Conservation (phyloP, 2,888 invertebrate species). For the Polydesmus complanatus region DNA sequence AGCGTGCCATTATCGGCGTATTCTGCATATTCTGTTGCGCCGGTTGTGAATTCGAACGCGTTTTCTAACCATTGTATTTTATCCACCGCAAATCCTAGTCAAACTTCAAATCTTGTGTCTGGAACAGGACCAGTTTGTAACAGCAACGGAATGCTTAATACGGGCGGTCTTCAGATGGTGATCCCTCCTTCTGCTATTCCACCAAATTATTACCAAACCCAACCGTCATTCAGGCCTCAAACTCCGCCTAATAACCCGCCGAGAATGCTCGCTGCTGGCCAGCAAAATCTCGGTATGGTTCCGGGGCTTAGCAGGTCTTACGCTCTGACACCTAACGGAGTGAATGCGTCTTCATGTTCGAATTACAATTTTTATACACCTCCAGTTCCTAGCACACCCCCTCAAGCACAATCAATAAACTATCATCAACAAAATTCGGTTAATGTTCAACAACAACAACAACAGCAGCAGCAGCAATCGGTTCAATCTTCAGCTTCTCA, state of each 20-base stretch:
- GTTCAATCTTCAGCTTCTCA: conserved; percentile 9
- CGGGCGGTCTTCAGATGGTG: conserved; percentile 7
- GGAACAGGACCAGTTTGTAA: conserved; percentile 7
- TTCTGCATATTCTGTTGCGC: neutral
- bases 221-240: conserved; percentile 15
- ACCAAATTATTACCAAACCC: conserved; percentile 13
- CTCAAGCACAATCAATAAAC: neutral
- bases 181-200: conserved; percentile 10
- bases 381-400: neutral
- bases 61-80: neutral
- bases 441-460: conserved; percentile 13
- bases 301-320: conserved; percentile 1
- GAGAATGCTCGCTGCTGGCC: neutral
- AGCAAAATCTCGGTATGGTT: neutral
- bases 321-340: neutral
- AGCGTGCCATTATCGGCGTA: neutral
- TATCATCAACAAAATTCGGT: neutral
- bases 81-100: conserved; percentile 8
- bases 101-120: conserved; percentile 3
- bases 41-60: neutral
- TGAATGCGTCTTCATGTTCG: neutral
- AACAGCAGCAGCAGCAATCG: conserved; percentile 12
- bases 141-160: neutral
- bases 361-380: conserved; percentile 7
- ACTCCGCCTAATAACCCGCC: conserved; percentile 15